These are phyloP conservation scores for Sphaeramia orbicularis DNA, from an alignment of 2,797 vertebrate genomes.

Conservation along the genomic window DNA sequence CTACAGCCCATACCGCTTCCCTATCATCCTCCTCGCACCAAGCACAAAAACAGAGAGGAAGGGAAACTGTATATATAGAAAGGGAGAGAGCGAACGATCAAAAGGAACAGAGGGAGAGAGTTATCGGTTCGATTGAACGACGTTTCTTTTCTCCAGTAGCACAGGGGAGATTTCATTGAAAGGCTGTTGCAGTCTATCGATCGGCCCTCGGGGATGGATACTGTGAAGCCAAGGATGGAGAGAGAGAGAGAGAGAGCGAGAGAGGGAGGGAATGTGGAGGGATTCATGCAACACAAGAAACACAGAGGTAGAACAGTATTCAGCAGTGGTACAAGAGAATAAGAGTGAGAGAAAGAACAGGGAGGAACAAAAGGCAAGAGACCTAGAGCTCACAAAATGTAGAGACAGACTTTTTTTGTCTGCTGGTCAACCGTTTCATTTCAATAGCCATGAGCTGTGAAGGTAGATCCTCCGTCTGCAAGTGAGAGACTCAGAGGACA, in stretches of 20 bases:
- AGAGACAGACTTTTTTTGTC: conserved; percentile 17
- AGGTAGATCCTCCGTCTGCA: conserved; percentile 14
- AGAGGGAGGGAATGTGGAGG: conserved; percentile 17
- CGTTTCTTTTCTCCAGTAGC: conserved; percentile 74
- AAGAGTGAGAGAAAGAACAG: conserved; percentile 36
- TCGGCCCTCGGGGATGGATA: conserved; percentile 74
- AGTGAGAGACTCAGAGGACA: conserved; percentile 15
- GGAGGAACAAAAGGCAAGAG: conserved; percentile 47
- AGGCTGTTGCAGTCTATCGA: conserved; percentile 81
- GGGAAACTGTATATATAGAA: conserved; percentile 65
- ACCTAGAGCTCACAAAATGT: conserved; percentile 21
- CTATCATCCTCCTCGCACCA: conserved; percentile 53
- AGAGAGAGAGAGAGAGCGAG: conserved; percentile 14
- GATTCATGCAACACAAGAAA: conserved; percentile 53
- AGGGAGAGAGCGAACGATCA: conserved; percentile 64
- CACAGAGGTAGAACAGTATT: conserved; percentile 53
- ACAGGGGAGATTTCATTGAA: conserved; percentile 79
- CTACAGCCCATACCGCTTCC: conserved; percentile 48
- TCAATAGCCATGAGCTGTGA: conserved; percentile 38
- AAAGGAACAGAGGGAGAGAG: conserved; percentile 74
- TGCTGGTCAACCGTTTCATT: conserved; percentile 43
- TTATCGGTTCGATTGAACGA: conserved; percentile 78
- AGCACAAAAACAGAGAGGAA: conserved; percentile 53
- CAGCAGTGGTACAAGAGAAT: conserved; percentile 54
- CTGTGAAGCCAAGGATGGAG: conserved; percentile 63